phyloP scores from a whole-genome alignment of 2,888 invertebrate genomes.

The Punctoribates punctum region DNA sequence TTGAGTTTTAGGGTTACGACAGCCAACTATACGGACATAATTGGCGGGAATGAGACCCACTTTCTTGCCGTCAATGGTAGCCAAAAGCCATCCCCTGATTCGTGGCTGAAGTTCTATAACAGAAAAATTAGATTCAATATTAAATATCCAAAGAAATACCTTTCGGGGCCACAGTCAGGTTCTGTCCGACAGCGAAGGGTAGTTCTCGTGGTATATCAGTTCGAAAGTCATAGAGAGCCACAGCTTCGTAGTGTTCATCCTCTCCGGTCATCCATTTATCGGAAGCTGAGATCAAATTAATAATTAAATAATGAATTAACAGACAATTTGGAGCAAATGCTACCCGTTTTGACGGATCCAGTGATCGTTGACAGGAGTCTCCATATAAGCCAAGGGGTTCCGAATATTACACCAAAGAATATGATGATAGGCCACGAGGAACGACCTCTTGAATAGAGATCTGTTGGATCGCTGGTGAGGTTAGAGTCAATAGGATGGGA shows the following conservation, averaged over 20 bases:
- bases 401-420: slow-evolving; percentile 81
- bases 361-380: slow-evolving; percentile 64
- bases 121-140: not conserved
- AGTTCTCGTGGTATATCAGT: slow-evolving; percentile 68
- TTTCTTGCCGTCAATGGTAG: slow-evolving; percentile 56
- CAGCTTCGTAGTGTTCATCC: slow-evolving; percentile 57
- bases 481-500: not conserved
- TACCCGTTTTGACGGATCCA: slow-evolving; percentile 49
- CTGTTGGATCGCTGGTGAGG: not conserved
- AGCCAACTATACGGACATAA: slow-evolving; percentile 58
- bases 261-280: slow-evolving; percentile 56
- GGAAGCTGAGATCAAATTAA: slow-evolving; percentile 23
- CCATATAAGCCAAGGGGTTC: slow-evolving; percentile 87
- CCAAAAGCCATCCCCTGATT: slow-evolving; percentile 59
- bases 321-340: not conserved
- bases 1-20: slow-evolving; percentile 13
- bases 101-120: slow-evolving; percentile 64
- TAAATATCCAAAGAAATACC: not conserved
- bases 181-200: slow-evolving; percentile 70
- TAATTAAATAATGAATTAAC: not conserved
- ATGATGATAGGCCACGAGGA: slow-evolving; percentile 82
- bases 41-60: slow-evolving; percentile 60
- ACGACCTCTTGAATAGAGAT: not conserved
- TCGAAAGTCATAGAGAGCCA: slow-evolving; percentile 68
- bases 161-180: slow-evolving; percentile 72